A percentile compares a stretch with the other conserved stretches of the same genome.
These are phyloP conservation scores for Murina feae DNA, from an alignment of 2,113 vertebrate species.

Conservation along the genomic window DNA sequence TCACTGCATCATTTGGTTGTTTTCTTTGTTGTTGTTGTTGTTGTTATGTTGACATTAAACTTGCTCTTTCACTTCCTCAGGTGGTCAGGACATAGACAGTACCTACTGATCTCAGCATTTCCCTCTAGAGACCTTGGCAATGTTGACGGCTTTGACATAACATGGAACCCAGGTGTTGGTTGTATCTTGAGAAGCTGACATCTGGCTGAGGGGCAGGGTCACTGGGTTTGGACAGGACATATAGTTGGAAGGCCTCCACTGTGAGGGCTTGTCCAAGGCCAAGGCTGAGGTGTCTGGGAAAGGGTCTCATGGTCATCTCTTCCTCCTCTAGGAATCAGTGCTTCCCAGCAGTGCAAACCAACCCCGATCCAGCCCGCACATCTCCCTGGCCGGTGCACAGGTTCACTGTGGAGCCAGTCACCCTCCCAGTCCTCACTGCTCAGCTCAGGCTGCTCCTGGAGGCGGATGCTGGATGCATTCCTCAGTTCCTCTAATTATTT, in stretches of 20 bases:
- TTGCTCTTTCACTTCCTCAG: constrained; percentile 86
- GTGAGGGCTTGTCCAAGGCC: neutral
- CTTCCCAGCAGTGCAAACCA: constrained; percentile 66
- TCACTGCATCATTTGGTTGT: neutral
- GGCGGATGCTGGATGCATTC: neutral
- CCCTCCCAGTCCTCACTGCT: constrained; percentile 40
- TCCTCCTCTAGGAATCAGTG: constrained; percentile 53
- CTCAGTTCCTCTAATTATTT: constrained; percentile 52
- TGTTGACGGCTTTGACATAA: constrained; percentile 80
- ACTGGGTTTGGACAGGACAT: neutral
- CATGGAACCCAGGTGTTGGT: constrained; percentile 70
- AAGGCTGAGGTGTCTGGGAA: neutral
- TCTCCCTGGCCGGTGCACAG: constrained; percentile 41
- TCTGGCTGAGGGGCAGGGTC: constrained; percentile 74
- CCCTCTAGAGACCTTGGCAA: constrained; percentile 85
- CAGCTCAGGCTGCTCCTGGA: constrained; percentile 10
- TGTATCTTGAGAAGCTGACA: constrained; percentile 49
- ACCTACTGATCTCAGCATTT: constrained; percentile 85
- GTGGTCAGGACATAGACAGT: constrained; percentile 85
- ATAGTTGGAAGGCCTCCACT: neutral
- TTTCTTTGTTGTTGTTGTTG: neutral
- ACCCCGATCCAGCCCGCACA: constrained; percentile 33
- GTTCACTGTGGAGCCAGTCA: neutral
- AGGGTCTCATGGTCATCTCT: constrained; percentile 14
- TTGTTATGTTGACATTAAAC: constrained; percentile 78